Conservation (phyloP, 2,113 vertebrate species). For the Naja naja region DNA sequence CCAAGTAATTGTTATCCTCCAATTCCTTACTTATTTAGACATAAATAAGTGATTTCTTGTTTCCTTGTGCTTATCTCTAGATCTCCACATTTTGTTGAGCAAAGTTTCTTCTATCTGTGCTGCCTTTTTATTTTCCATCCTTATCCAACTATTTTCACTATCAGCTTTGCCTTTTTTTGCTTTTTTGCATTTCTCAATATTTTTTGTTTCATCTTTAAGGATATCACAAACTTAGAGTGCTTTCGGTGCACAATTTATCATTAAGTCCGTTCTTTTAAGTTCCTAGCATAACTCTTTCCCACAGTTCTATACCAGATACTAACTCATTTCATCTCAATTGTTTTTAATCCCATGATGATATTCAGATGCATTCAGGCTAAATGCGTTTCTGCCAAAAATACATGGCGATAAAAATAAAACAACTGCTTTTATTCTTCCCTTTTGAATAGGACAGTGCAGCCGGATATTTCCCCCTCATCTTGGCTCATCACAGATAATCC, state of each 20-base stretch:
- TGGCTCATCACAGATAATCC: slow-evolving; percentile 74
- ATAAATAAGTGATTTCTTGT: neutral
- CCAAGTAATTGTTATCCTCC: neutral
- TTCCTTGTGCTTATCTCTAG: neutral
- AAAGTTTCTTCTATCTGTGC: neutral
- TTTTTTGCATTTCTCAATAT: neutral
- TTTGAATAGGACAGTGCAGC: slow-evolving; percentile 72
- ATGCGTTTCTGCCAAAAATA: neutral
- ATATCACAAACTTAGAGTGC: neutral
- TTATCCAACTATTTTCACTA: neutral
- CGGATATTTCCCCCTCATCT: slow-evolving; percentile 68
- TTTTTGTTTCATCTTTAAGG: neutral
- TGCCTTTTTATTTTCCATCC: neutral
- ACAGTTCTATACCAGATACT: neutral
- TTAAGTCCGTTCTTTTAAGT: neutral
- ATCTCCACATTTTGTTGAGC: neutral
- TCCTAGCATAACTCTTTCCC: neutral
- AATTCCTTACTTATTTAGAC: neutral
- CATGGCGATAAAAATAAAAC: neutral
- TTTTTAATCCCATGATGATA: neutral
- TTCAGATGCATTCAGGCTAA: neutral
- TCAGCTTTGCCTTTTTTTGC: neutral
- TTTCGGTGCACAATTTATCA: neutral
- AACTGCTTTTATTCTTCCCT: neutral
- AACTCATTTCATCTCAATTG: neutral